Conservation (phyloP, 2,888 invertebrate species). For the Trissolcus brochymenae region DNA sequence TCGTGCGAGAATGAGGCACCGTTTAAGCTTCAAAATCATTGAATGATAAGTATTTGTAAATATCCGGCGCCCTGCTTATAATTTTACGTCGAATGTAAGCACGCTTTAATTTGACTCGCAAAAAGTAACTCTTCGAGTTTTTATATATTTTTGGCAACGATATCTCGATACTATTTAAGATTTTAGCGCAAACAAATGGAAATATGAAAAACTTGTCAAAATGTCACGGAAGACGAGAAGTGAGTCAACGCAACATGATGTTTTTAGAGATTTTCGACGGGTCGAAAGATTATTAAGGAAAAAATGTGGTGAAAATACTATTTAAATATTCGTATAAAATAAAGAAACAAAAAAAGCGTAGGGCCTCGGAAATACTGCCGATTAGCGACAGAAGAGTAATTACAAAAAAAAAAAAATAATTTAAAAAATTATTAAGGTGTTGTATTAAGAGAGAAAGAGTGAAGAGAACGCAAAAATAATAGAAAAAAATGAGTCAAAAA, state of each 20-base stretch:
- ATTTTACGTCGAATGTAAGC: constrained; percentile 63
- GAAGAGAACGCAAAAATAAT: constrained; percentile 59
- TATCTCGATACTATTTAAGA: constrained; percentile 75
- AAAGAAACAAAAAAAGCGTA: constrained; percentile 70
- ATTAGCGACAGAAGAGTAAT: constrained; percentile 67
- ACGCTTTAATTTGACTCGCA: constrained; percentile 67
- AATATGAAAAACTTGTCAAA: constrained; percentile 57
- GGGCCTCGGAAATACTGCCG: constrained; percentile 74
- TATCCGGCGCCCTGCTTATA: constrained; percentile 72
- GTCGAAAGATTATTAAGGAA: constrained; percentile 68
- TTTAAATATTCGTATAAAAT: constrained; percentile 76
- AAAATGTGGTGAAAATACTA: constrained; percentile 65
- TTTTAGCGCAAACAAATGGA: constrained; percentile 69
- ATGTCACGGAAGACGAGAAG: constrained; percentile 62
- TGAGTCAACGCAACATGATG: constrained; percentile 66
- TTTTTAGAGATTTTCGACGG: constrained; percentile 72
- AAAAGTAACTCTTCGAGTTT: constrained; percentile 71
- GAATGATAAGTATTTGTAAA: constrained; percentile 61
- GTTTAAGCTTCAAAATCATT: constrained; percentile 62
- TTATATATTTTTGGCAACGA: constrained; percentile 77
- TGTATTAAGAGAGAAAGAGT: constrained; percentile 58
- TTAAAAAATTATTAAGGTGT: constrained; percentile 58
- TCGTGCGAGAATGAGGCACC: constrained; percentile 43
- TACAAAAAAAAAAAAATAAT: constrained; percentile 57
- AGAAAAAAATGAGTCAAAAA: constrained; percentile 66